Evolutionary conservation across 2,113 vertebrate species (phyloP).

Genomic region (Ictidomys tridecemlineatus): DNA sequence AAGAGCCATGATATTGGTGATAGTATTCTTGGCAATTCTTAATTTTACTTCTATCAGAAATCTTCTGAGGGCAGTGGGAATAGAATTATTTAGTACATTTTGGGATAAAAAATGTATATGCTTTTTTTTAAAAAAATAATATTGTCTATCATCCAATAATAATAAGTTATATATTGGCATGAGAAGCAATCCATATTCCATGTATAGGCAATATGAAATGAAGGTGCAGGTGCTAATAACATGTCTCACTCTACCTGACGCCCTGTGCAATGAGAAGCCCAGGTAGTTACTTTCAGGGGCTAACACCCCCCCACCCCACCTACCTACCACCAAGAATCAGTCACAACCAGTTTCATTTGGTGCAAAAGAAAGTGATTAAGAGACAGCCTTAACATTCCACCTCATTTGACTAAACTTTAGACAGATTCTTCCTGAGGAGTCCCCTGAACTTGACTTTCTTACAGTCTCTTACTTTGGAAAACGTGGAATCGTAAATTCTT

Average conservation of each 20-base stretch:
- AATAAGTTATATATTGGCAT: not conserved
- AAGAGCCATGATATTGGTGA: not conserved
- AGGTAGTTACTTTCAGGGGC: accelerated
- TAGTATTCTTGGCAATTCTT: not conserved
- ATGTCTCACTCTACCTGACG: not conserved
- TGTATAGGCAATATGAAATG: not conserved
- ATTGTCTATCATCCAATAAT: not conserved
- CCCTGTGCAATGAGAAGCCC: not conserved
- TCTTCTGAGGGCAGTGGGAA: not conserved
- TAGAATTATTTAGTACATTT: not conserved
- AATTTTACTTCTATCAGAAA: slow-evolving; percentile 8
- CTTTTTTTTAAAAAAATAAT: not conserved
- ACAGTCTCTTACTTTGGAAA: not conserved
- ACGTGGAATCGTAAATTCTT: not conserved
- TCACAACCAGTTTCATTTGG: not conserved
- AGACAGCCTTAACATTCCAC: too few relatives aligned
- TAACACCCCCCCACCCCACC: not conserved
- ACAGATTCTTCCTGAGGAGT: not conserved
- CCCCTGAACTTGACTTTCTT: not conserved
- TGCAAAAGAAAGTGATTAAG: not conserved
- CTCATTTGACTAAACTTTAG: not conserved
- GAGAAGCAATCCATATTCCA: not conserved
- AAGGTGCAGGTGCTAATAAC: not conserved
- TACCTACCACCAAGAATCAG: too few relatives aligned
- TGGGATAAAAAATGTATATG: not conserved